Percentiles rank a stretch among this genome's conserved stretches.
Evolutionary conservation across 2,113 vertebrate species (phyloP).

Genomic region (Prunella fulvescens): DNA sequence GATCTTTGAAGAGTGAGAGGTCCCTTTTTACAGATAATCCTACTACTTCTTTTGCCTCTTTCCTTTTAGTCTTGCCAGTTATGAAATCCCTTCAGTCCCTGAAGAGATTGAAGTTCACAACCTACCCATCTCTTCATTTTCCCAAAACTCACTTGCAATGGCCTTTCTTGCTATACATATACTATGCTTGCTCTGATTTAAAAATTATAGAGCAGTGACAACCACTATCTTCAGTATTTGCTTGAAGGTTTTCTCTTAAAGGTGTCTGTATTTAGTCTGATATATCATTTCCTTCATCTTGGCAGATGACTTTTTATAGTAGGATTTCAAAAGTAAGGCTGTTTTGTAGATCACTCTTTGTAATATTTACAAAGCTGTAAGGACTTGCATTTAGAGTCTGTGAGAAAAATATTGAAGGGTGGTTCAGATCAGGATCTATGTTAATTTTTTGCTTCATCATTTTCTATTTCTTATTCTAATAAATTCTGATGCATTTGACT

Average conservation of each 20-base stretch:
- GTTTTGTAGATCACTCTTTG: not conserved
- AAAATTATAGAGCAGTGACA: not conserved
- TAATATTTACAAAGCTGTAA: not conserved
- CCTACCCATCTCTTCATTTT: not conserved
- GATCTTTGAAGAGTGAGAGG: not conserved
- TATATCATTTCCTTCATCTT: not conserved
- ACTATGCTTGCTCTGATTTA: not conserved
- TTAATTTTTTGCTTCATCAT: not conserved
- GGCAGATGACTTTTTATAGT: not conserved
- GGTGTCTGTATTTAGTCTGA: not conserved
- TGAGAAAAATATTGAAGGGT: not conserved
- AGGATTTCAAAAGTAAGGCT: conserved; percentile 4
- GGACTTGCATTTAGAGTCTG: not conserved
- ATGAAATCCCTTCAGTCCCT: not conserved
- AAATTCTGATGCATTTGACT: not conserved
- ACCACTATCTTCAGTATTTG: not conserved
- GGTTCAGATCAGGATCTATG: not conserved
- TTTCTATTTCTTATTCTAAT: not conserved
- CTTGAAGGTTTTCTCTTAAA: not conserved
- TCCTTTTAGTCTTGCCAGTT: not conserved
- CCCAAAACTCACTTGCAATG: not conserved
- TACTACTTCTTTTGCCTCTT: not conserved
- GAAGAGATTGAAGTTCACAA: not conserved
- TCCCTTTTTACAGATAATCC: not conserved
- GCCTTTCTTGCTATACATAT: not conserved